Evolutionary conservation across 2,113 vertebrate genomes (phyloP).

Genomic region (Shinisaurus crocodilurus): DNA sequence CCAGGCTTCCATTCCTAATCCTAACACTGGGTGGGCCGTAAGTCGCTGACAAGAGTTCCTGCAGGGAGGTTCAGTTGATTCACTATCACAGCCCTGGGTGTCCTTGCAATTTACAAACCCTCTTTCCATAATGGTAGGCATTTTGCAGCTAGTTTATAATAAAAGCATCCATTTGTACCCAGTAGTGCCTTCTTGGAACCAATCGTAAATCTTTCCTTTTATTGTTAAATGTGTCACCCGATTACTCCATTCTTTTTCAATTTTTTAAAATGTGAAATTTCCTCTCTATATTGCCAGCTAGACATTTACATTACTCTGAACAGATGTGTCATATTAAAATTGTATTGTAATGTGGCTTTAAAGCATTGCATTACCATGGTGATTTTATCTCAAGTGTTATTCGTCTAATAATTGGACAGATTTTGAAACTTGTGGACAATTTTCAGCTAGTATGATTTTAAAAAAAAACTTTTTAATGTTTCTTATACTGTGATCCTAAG

Average conservation of each 20-base stretch:
- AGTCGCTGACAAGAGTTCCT: background rate
- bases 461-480: background rate
- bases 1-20: background rate
- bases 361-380: background rate
- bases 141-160: background rate
- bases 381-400: background rate
- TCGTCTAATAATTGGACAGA: slow-evolving; percentile 29
- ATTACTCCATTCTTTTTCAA: slow-evolving; percentile 18
- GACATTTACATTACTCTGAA: slow-evolving; percentile 32
- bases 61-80: background rate
- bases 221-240: slow-evolving; percentile 25
- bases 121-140: background rate
- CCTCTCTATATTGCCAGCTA: slow-evolving; percentile 18
- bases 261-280: slow-evolving; percentile 41
- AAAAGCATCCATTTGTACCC: background rate
- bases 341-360: slow-evolving; percentile 20
- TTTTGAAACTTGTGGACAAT: slow-evolving; percentile 9
- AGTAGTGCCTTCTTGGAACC: background rate
- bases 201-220: slow-evolving; percentile 16
- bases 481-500: background rate
- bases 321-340: slow-evolving; percentile 35
- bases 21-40: background rate
- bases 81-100: background rate
- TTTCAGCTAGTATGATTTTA: background rate
- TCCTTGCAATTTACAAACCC: background rate